A percentile compares a stretch with the other conserved stretches of the same genome.
phyloP scores from a whole-genome alignment of 2,888 invertebrate species.

The Xanthorhoe spadicearia region DNA sequence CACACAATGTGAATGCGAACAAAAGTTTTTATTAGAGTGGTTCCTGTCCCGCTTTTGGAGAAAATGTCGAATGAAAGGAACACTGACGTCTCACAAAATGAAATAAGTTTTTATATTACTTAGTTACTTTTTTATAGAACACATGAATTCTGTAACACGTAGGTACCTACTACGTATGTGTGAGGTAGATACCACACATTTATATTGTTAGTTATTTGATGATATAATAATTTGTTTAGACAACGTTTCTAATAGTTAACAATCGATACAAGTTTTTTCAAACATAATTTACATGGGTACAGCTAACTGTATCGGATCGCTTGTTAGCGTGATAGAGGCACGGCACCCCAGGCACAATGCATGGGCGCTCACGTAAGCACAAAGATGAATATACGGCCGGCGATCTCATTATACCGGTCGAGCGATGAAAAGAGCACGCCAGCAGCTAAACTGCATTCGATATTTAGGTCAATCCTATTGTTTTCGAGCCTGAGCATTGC shows the following conservation, averaged over 20 bases:
- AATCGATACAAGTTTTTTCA: no score
- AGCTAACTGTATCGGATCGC: slow-evolving; percentile 38
- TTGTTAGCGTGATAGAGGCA: slow-evolving; percentile 55
- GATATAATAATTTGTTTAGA: no score
- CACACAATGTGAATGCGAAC: slow-evolving; percentile 52
- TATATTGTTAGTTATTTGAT: no score
- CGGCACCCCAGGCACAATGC: slow-evolving; percentile 33
- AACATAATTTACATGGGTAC: neutral
- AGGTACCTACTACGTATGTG: no score
- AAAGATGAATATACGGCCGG: slow-evolving; percentile 55
- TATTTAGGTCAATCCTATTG: slow-evolving; percentile 67
- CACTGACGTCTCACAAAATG: neutral
- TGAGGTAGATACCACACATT: no score
- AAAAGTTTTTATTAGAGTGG: slow-evolving; percentile 35
- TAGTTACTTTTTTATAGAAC: no score
- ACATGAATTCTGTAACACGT: no score
- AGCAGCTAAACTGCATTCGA: slow-evolving; percentile 57
- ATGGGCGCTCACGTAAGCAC: slow-evolving; percentile 53
- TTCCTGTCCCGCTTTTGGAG: slow-evolving; percentile 27
- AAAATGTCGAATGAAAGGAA: slow-evolving; percentile 20
- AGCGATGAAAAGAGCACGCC: slow-evolving; percentile 67
- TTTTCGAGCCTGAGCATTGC: slow-evolving; percentile 45
- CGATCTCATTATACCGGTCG: slow-evolving; percentile 67
- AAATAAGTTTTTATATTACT: no score
- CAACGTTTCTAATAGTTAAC: no score